Base-by-base conservation (phyloP, 2,797 vertebrate species). In the Chelidonichthys spinosus region DNA sequence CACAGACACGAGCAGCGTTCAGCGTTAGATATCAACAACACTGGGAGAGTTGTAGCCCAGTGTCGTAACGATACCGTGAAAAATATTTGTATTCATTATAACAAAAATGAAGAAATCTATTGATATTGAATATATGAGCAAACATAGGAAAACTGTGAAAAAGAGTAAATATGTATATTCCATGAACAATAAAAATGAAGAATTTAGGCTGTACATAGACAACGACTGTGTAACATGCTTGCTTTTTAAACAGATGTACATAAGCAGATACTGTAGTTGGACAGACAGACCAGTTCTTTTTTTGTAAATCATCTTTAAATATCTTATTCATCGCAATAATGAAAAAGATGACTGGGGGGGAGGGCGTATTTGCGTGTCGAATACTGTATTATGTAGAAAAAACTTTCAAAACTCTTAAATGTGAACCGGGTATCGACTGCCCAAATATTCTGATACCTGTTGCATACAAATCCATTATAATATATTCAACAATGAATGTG, bases 241-340 rank as follows among this genome's bases (percentile, higher is more conserved):
- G 97, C 97, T 98, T 99, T 98, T 97, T 98, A 97, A 98, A 91
- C 95, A 94, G 92, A 94, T 95, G 95, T 98, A 97, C 96, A 97
- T 96, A 95, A 49, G 85, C 84, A 93, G 69, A 90, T 88, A 90
- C 92, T 88, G 94, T 97, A 97, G 96, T 96, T 25, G 93, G 94
- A 96, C 94, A 95, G 93, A 96, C 93, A 94, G 93, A 93, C 92
- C 95, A 25, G 25, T 96, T 91, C 94, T 95, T 97, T 96, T 97
- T 97, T 95, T 96, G 55, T 80, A 85, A 97, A 96, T 93, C 96
- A 96, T 97, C 94, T 96, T 89, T 96, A 96, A 95, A 96, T 47
- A 95, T 96, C 96, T 91, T 94, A 95, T 93, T 96, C 95, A 96
- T 98, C 94, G 97, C 97, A 99, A 98, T 99, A 99, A 98, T 94